A percentile compares a stretch with the other conserved stretches of the same genome.
Conservation (phyloP, 2,888 invertebrate genomes). For the Rhaphigaster nebulosa region DNA sequence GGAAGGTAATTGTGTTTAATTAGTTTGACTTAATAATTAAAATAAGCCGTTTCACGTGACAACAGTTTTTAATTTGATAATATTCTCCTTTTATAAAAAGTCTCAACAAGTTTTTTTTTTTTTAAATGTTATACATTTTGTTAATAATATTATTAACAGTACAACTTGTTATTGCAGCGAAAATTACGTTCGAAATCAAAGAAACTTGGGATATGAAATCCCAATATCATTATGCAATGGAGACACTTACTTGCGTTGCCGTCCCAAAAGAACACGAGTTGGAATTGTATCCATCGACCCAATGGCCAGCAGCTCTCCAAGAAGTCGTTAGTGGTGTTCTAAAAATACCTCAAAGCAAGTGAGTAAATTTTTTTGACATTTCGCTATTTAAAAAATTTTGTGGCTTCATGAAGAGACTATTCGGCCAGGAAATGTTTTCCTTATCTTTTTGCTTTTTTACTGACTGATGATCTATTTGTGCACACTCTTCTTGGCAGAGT, state of each 20-base stretch:
- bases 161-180: constrained; percentile 58
- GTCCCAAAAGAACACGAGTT: constrained; percentile 77
- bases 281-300: constrained; percentile 76
- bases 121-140: not conserved
- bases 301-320: constrained; percentile 72
- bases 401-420: no score
- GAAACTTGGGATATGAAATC: constrained; percentile 68
- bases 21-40: no score
- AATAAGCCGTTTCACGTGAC: no score
- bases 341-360: constrained; percentile 61
- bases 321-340: constrained; percentile 29
- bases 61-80: no score
- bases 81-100: not conserved
- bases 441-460: no score
- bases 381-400: no score
- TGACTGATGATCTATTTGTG: no score
- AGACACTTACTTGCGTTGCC: constrained; percentile 78
- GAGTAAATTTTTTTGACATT: not conserved
- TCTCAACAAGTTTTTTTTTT: not conserved
- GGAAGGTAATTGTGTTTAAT: no score
- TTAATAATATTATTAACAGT: not conserved
- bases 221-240: constrained; percentile 85
- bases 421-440: no score
- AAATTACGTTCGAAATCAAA: constrained; percentile 63
- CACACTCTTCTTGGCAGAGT: no score